A percentile compares a stretch with the other conserved stretches of the same genome.
Conservation (phyloP, 1,140 invertebrate species). For the Phthorimaea operculella region DNA sequence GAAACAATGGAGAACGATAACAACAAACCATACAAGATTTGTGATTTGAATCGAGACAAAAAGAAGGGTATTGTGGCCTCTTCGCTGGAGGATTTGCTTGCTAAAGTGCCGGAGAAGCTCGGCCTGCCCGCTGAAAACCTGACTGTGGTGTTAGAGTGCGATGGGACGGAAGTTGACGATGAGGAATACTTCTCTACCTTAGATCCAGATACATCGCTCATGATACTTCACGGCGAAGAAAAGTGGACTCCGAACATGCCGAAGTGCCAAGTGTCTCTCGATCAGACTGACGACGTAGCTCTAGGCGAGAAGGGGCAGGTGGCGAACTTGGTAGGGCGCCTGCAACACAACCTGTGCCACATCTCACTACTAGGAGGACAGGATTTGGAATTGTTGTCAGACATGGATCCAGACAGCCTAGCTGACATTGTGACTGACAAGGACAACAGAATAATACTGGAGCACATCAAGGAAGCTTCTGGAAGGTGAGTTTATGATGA, state of each 20-base stretch:
- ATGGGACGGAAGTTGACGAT: slow-evolving; percentile 90
- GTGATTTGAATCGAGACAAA: slow-evolving; percentile 78
- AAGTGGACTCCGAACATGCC: slow-evolving; percentile 74
- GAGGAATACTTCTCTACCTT: slow-evolving; percentile 89
- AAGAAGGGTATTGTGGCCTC: slow-evolving; percentile 82
- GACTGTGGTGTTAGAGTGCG: slow-evolving; percentile 83
- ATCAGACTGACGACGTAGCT: slow-evolving; percentile 74
- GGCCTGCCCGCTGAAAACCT: slow-evolving; percentile 70
- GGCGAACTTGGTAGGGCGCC: slow-evolving; percentile 75
- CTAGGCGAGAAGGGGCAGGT: slow-evolving; percentile 69
- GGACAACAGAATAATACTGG: slow-evolving; percentile 79
- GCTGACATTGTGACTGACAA: slow-evolving; percentile 82
- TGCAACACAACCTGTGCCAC: slow-evolving; percentile 82
- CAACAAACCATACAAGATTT: slow-evolving; percentile 66
- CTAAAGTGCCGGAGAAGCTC: slow-evolving; percentile 77
- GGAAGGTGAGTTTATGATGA: slow-evolving; percentile 68
- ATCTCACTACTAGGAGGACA: slow-evolving; percentile 83
- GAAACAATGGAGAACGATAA: slow-evolving; percentile 61
- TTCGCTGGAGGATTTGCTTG: slow-evolving; percentile 79
- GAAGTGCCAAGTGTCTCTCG: slow-evolving; percentile 70
- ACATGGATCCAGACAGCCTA: slow-evolving; percentile 87
- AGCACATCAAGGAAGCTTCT: slow-evolving; percentile 85
- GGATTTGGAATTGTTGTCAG: slow-evolving; percentile 82
- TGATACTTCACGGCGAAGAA: slow-evolving; percentile 79
- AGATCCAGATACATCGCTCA: slow-evolving; percentile 83